These are phyloP conservation scores for Delichon dasypus DNA, from an alignment of 2,797 vertebrate genomes.

Conservation along the genomic window DNA sequence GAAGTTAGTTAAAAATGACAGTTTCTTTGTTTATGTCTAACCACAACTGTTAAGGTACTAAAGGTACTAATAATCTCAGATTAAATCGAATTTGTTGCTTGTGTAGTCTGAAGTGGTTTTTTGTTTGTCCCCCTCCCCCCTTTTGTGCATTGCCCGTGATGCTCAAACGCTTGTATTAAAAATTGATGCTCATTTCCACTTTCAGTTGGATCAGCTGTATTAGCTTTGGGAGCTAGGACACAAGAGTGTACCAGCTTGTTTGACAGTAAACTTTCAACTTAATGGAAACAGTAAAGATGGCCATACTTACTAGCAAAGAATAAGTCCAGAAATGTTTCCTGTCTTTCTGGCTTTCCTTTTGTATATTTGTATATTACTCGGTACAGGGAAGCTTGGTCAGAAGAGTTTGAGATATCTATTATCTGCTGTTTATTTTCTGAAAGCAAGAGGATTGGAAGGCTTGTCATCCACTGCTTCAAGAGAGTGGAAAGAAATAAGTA, in stretches of 20 bases:
- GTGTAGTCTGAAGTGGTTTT: not conserved
- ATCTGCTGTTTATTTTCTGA: not conserved
- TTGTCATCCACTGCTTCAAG: not conserved
- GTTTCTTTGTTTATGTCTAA: not conserved
- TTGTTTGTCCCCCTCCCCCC: not conserved
- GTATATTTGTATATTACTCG: not conserved
- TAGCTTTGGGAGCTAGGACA: not conserved
- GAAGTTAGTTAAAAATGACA: not conserved
- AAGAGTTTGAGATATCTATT: not conserved
- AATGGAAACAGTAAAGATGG: not conserved
- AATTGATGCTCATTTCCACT: not conserved
- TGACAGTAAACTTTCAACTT: not conserved
- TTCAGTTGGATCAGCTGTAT: not conserved
- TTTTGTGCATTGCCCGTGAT: accelerated
- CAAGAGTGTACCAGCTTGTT: not conserved
- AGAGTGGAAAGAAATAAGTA: not conserved
- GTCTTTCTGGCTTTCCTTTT: not conserved
- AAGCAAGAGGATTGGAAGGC: not conserved
- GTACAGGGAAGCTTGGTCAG: not conserved
- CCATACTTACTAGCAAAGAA: not conserved
- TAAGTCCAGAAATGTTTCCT: not conserved
- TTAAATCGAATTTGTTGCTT: not conserved
- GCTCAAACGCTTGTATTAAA: not conserved
- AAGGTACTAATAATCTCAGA: not conserved
- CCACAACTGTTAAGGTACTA: not conserved